A percentile compares a stretch with the other conserved stretches of the same genome.
Evolutionary conservation across 2,797 vertebrate genomes (phyloP).

Genomic region (Nasua narica): DNA sequence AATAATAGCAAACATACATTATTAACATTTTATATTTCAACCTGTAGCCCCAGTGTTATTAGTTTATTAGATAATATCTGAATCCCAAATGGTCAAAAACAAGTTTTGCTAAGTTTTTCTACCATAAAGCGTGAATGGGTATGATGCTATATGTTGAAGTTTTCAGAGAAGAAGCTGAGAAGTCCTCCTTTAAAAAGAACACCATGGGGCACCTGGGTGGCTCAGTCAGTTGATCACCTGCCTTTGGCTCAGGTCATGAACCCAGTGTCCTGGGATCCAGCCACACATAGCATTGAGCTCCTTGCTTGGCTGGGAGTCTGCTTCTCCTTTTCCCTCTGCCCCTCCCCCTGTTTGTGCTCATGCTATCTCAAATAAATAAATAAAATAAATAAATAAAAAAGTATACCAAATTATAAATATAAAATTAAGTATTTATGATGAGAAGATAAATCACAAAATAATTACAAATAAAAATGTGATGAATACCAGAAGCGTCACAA

Average conservation of each 20-base stretch:
- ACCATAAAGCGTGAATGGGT: not conserved
- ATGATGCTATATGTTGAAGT: not conserved
- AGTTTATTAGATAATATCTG: not conserved
- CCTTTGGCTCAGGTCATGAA: too few relatives aligned
- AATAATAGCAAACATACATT: not conserved
- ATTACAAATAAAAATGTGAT: not conserved
- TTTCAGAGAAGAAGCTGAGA: not conserved
- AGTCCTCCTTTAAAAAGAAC: not conserved
- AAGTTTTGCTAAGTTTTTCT: not conserved
- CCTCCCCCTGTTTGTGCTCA: too few relatives aligned
- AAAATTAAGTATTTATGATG: not conserved
- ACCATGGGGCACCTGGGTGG: not conserved
- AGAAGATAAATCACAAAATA: not conserved
- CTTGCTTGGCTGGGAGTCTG: too few relatives aligned
- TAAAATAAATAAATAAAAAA: not conserved
- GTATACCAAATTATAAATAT: not conserved
- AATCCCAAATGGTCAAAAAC: not conserved
- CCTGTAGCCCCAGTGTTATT: fast-evolving
- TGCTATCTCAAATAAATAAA: too few relatives aligned
- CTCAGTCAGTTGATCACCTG: too few relatives aligned
- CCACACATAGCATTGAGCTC: too few relatives aligned
- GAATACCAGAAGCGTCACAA: not conserved
- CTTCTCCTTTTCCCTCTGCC: too few relatives aligned
- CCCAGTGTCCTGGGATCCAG: too few relatives aligned
- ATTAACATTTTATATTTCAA: not conserved